phyloP scores from a whole-genome alignment of 1,140 invertebrate species.

The Tigriopus japonicus region DNA sequence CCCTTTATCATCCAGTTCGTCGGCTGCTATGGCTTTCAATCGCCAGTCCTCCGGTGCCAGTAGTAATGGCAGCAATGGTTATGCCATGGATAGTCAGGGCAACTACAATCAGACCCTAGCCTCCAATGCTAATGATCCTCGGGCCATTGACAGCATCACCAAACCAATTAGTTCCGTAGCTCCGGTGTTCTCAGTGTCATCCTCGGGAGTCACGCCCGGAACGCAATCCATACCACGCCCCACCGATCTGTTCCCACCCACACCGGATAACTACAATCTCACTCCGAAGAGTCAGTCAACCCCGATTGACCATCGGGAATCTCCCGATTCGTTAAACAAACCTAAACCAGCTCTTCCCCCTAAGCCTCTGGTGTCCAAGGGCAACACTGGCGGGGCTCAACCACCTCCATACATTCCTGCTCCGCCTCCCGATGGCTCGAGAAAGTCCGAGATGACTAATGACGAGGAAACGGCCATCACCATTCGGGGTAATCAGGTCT shows the following conservation, averaged over 20 bases:
- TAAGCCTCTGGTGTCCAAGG: not conserved
- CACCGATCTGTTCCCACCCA: not conserved
- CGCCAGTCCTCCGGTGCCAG: not conserved
- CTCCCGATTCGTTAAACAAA: not conserved
- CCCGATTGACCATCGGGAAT: not conserved
- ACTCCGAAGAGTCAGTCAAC: no score
- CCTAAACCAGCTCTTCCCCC: constrained; percentile 10
- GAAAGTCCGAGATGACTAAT: not conserved
- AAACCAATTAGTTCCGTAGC: not conserved
- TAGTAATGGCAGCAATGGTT: not conserved
- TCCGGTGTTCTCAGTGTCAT: not conserved
- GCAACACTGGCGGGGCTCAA: not conserved
- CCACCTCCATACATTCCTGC: not conserved
- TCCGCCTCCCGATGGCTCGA: not conserved
- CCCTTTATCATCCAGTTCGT: constrained; percentile 2
- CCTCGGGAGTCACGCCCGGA: no score
- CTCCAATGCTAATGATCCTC: not conserved
- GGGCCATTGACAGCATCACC: constrained; percentile 12
- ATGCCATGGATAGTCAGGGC: not conserved
- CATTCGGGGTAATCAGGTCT: not conserved
- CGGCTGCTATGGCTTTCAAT: constrained; percentile 2
- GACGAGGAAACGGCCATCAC: constrained; percentile 3
- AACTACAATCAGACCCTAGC: not conserved
- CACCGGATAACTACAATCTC: not conserved
- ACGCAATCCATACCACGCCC: not conserved